Percentiles rank a stretch among this genome's conserved stretches.
These are phyloP conservation scores for Carassius gibelio DNA, from an alignment of 2,113 vertebrate genomes.

Conservation along the genomic window DNA sequence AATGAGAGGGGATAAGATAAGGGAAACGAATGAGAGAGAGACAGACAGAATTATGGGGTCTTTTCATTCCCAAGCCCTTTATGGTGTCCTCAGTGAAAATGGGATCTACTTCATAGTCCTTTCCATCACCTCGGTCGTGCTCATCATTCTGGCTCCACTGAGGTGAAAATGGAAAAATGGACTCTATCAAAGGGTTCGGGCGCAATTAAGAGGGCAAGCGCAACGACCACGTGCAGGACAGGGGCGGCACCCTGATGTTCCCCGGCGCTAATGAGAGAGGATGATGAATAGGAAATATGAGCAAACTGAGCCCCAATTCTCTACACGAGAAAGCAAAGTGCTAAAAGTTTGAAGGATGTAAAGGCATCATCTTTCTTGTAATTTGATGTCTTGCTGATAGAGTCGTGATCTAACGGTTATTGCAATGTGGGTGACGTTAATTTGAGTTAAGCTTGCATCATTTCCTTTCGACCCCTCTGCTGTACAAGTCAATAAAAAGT, in stretches of 20 bases:
- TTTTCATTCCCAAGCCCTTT: conserved; percentile 40
- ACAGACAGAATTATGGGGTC: conserved; percentile 23
- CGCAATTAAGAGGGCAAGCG: conserved; percentile 56
- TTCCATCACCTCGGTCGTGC: conserved; percentile 51
- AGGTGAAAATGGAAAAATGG: conserved; percentile 44
- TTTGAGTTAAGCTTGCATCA: not conserved
- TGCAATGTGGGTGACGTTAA: not conserved
- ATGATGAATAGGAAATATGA: conserved; percentile 44
- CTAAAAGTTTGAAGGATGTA: not conserved
- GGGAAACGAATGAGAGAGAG: not conserved
- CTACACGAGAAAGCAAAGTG: conserved; percentile 37
- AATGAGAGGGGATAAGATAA: conserved; percentile 34
- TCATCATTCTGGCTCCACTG: conserved; percentile 53
- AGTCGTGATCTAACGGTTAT: not conserved
- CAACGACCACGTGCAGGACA: conserved; percentile 22
- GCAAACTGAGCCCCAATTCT: conserved; percentile 34
- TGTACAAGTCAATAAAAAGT: not conserved
- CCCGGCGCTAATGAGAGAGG: conserved; percentile 49
- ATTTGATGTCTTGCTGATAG: not conserved
- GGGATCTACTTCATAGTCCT: conserved; percentile 55
- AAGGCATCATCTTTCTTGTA: not conserved
- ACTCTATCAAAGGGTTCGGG: conserved; percentile 46
- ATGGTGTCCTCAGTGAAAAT: conserved; percentile 59
- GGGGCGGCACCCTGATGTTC: conserved; percentile 51
- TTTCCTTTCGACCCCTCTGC: not conserved